A percentile compares a stretch with the other conserved stretches of the same genome.
Evolutionary conservation across 2,113 vertebrate genomes (phyloP).

Genomic region (Leiothrix lutea): DNA sequence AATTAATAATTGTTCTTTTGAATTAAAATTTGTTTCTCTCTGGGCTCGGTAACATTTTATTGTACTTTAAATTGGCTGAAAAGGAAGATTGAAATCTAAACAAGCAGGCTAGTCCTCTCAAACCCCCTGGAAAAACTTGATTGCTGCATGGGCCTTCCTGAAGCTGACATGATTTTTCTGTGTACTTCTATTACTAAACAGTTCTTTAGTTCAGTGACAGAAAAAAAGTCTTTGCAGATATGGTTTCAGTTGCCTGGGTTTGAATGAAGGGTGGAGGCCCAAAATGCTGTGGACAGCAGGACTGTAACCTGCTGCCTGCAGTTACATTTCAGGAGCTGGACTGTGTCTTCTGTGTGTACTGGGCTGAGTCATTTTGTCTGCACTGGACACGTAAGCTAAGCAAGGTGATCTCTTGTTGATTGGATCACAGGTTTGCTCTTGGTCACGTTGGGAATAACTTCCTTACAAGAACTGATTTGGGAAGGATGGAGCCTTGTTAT

Average conservation of each 20-base stretch:
- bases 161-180: not conserved
- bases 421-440: not conserved
- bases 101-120: not conserved
- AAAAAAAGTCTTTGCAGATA: not conserved
- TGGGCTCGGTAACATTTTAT: not conserved
- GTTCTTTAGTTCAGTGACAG: not conserved
- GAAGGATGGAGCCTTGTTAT: not conserved
- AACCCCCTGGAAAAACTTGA: not conserved
- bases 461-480: not conserved
- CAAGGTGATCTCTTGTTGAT: not conserved
- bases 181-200: not conserved
- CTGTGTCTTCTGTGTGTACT: not conserved
- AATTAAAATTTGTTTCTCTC: not conserved
- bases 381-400: not conserved
- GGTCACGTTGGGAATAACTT: not conserved
- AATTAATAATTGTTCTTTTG: not conserved
- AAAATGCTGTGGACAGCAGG: not conserved
- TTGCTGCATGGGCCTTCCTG: not conserved
- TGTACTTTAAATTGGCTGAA: not conserved
- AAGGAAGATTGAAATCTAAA: not conserved
- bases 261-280: not conserved
- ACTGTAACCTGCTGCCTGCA: not conserved
- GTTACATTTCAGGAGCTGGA: not conserved
- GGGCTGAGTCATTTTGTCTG: not conserved
- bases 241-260: not conserved